Evolutionary conservation across 2,888 invertebrate species (phyloP).

Genomic region (Leptopilina myrica): DNA sequence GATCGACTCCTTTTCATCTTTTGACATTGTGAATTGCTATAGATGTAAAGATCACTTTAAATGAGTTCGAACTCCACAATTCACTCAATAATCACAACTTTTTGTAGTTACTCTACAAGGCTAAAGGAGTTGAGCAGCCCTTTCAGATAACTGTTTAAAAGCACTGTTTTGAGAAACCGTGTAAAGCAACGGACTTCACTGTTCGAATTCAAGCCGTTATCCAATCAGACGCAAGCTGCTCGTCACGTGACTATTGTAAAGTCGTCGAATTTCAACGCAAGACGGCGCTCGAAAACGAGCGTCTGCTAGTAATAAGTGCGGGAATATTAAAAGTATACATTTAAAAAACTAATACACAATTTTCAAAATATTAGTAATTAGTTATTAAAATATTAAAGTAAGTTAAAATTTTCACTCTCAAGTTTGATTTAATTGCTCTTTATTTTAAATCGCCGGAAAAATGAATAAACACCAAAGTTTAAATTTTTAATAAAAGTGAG

Average conservation of each 20-base stretch:
- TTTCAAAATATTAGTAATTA: neutral
- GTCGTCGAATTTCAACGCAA: neutral
- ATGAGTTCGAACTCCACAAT: constrained; percentile 38
- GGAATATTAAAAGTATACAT: neutral
- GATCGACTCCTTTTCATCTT: constrained; percentile 80
- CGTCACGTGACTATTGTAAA: constrained; percentile 53
- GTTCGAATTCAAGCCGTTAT: constrained; percentile 58
- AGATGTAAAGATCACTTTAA: constrained; percentile 14
- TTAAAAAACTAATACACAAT: neutral
- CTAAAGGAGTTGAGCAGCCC: constrained; percentile 42
- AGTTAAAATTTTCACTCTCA: neutral
- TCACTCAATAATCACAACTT: constrained; percentile 47
- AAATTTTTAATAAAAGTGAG: neutral
- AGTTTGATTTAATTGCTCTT: neutral
- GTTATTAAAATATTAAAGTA: neutral
- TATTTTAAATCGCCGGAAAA: neutral
- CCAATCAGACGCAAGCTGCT: constrained; percentile 55
- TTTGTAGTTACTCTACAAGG: constrained; percentile 38
- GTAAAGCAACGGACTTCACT: constrained; percentile 63
- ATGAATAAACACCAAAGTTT: neutral
- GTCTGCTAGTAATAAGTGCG: neutral
- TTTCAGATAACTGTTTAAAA: constrained; percentile 63
- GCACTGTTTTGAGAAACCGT: constrained; percentile 41
- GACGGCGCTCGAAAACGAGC: neutral
- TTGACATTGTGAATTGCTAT: constrained; percentile 66